These are phyloP conservation scores for Tribolium freemani DNA, from an alignment of 2,888 invertebrate genomes.

Conservation along the genomic window DNA sequence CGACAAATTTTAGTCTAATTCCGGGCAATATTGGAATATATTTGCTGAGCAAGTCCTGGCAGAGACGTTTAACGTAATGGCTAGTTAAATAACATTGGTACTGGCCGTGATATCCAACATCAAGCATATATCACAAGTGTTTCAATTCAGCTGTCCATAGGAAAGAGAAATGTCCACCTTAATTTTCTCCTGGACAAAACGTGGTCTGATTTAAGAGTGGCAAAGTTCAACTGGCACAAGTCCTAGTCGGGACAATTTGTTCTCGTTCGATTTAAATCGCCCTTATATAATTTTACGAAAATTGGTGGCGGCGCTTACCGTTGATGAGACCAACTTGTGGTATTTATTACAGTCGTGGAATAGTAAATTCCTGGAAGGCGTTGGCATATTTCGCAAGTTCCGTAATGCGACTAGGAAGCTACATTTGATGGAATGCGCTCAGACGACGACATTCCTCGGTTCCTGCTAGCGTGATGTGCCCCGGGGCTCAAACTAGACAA, in stretches of 20 bases:
- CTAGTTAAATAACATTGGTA: conserved; percentile 30
- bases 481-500: conserved; percentile 64
- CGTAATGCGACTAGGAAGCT: conserved; percentile 63
- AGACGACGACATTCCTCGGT: conserved; percentile 62
- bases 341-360: conserved; percentile 57
- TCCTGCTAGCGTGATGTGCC: conserved; percentile 58
- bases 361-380: conserved; percentile 65
- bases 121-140: conserved; percentile 56
- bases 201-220: conserved; percentile 59
- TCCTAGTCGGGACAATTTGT: conserved; percentile 56
- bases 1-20: background rate
- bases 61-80: conserved; percentile 4
- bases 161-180: conserved; percentile 65
- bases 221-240: conserved; percentile 65
- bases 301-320: conserved; percentile 39
- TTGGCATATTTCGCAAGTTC: conserved; percentile 63
- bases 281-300: background rate
- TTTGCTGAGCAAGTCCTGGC: background rate
- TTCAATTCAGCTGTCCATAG: conserved; percentile 62
- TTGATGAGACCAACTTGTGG: conserved; percentile 54
- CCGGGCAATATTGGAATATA: background rate
- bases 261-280: conserved; percentile 11
- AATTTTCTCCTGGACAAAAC: conserved; percentile 65
- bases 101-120: conserved; percentile 21
- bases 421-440: conserved; percentile 65